Conservation (phyloP, 1,140 invertebrate genomes). For the Cydia splendana region DNA sequence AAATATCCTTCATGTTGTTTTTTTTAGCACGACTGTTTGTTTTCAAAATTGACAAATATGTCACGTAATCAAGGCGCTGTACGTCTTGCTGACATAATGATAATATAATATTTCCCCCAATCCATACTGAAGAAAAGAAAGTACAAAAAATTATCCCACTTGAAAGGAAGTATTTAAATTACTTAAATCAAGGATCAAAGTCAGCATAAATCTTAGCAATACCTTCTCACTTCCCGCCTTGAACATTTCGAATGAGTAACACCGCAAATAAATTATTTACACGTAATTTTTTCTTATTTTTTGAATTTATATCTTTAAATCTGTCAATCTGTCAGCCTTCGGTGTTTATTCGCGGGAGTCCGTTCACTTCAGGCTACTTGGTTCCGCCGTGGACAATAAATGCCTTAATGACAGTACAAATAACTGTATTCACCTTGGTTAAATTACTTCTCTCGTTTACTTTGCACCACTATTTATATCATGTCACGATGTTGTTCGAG, state of each 20-base stretch:
- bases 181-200: constrained; percentile 12
- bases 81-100: too few relatives aligned
- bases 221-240: constrained; percentile 2
- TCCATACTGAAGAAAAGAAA: too few relatives aligned
- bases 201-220: constrained; percentile 13
- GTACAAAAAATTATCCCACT: too few relatives aligned
- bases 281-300: constrained; percentile 12
- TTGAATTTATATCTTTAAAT: constrained; percentile 23
- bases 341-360: constrained; percentile 27
- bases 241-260: constrained; percentile 14
- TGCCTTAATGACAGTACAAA: constrained; percentile 31
- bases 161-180: neutral
- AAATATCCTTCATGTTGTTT: too few relatives aligned
- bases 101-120: too few relatives aligned
- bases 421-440: constrained; percentile 28
- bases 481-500: constrained; percentile 20
- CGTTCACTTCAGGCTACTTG: constrained; percentile 23
- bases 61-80: too few relatives aligned
- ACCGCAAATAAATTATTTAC: neutral
- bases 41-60: too few relatives aligned
- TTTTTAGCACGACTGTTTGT: too few relatives aligned
- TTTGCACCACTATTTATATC: constrained; percentile 22
- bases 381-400: constrained; percentile 23
- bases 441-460: constrained; percentile 28
- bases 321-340: constrained; percentile 20